Evolutionary conservation across 2,888 invertebrate genomes (phyloP), one percentile per base, ranked within the genome.

Genomic region (Cancer borealis): DNA sequence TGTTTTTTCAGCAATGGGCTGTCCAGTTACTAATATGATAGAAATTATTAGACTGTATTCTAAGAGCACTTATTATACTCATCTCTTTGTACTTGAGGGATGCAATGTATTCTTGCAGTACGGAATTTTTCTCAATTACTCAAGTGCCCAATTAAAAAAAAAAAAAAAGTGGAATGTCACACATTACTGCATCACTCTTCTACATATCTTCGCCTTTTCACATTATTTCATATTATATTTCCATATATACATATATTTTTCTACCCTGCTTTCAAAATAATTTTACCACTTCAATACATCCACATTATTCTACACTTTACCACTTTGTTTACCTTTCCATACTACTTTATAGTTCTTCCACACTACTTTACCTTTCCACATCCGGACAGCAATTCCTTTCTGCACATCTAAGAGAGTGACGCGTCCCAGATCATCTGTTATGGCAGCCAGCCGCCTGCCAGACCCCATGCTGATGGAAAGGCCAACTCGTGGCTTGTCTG

Each of bases 361-460:
- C 60, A 17, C 60, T 26, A 73, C 21, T 73, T 73, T 73, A 97
- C 97, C 99, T 97, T 99, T 99, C 97, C 99, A 99, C 96, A 99
- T 98, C 92, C 98, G 97, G 79, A 99, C 97, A 46, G 98, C 97
- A 92, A 98, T 97, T 0, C 99, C 98, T 96, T 97, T 97, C 91
- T 97, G 97, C 21, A 98, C 97, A 96, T 99, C 99, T 60, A 99
- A 97, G 26, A 99, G 97, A 88, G 98, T 97, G 0, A 99, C 98
- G 94, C 99, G 97, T 47, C 99, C 99, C 96, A 98, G 97, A 96
- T 97, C 98, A 96, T 99, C 99, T 0, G 98, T 97, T 87, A 98
- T 97, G 0, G 98, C 98, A 0, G 98, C 98, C 5, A 99, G 97
- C 54, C 97, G 97, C 95, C 98, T 97, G 96, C 98, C 98, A 0